Conservation (phyloP, 2,113 vertebrate species). For the Indicator indicator region DNA sequence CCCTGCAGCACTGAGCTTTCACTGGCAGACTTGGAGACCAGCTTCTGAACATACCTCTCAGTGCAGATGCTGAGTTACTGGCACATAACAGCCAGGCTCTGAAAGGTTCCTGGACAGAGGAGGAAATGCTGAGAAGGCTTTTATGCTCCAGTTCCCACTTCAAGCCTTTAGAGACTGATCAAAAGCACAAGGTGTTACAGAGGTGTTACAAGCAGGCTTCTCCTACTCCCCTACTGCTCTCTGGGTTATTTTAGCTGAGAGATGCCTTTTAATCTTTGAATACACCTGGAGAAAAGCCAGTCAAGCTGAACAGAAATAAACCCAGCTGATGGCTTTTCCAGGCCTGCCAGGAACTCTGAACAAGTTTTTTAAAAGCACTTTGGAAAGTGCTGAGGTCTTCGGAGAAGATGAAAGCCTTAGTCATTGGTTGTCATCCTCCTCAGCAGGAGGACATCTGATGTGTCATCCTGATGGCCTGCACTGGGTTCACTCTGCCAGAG, state of each 20-base stretch:
- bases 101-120: background rate
- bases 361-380: background rate
- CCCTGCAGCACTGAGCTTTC: background rate
- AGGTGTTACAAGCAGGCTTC: background rate
- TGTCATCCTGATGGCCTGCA: background rate
- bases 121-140: background rate
- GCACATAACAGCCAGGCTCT: background rate
- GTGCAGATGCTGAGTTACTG: background rate
- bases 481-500: background rate
- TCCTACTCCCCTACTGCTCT: background rate
- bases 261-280: background rate
- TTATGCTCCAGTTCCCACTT: background rate
- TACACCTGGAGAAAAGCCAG: background rate
- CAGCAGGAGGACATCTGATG: background rate
- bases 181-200: no score
- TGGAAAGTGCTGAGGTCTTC: background rate
- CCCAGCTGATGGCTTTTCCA: background rate
- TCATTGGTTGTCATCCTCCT: background rate
- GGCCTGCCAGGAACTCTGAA: background rate
- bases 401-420: background rate
- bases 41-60: background rate
- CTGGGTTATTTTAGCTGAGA: background rate
- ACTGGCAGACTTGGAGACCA: background rate
- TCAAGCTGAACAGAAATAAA: background rate
- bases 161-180: background rate